These are phyloP conservation scores for Canis aureus DNA, from an alignment of 2,113 vertebrate species.

Conservation along the genomic window DNA sequence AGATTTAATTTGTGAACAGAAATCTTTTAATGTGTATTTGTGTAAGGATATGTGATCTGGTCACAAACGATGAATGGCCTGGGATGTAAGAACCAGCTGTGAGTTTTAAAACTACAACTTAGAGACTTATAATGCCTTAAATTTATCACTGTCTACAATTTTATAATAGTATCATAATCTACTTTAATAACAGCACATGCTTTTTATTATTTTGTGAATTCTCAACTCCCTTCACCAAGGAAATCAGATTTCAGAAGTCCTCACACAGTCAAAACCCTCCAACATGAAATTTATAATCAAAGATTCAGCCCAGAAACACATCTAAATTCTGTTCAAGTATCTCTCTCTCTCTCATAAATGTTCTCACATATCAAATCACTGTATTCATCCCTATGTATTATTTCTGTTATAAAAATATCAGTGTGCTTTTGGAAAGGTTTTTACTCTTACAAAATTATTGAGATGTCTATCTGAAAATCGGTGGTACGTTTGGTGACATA, in stretches of 20 bases:
- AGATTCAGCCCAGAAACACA: conserved; percentile 48
- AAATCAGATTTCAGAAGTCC: conserved; percentile 59
- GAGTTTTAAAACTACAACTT: conserved; percentile 69
- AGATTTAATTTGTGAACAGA: conserved; percentile 81
- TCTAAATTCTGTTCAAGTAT: conserved; percentile 67
- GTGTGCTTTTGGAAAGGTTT: conserved; percentile 63
- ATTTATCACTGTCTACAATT: conserved; percentile 40
- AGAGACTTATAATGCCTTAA: conserved; percentile 12
- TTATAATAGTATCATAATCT: background rate
- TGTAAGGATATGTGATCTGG: conserved; percentile 83
- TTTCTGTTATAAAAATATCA: conserved; percentile 63
- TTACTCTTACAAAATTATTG: conserved; percentile 57
- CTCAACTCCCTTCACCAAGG: background rate
- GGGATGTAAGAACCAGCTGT: conserved; percentile 75
- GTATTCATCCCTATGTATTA: conserved; percentile 59
- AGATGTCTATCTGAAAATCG: conserved; percentile 68
- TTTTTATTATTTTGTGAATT: conserved; percentile 68
- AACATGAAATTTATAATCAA: conserved; percentile 59
- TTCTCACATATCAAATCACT: conserved; percentile 62
- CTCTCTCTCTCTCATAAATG: conserved; percentile 18
- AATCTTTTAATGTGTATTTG: conserved; percentile 87
- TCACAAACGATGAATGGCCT: conserved; percentile 84
- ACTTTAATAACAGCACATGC: conserved; percentile 4
- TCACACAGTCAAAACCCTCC: conserved; percentile 57
- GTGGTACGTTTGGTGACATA: conserved; percentile 60